Evolutionary conservation across 2,113 vertebrate species (phyloP), one percentile per base, ranked within the genome.

Genomic region (Salminus brasiliensis): DNA sequence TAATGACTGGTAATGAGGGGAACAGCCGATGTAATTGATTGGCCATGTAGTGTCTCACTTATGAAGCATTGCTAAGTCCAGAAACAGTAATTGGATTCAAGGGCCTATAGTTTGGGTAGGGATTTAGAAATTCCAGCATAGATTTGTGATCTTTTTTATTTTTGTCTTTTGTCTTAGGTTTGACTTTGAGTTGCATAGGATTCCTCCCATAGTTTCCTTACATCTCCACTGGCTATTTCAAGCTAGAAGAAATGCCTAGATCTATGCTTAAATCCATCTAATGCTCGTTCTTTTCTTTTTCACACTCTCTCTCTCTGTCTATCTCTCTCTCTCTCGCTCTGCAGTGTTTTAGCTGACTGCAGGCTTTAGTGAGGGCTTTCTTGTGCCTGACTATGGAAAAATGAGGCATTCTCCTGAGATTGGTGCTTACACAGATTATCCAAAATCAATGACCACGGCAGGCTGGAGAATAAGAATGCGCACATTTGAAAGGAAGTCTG

Each of bases 371-470:
- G 49, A 63, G 74, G 59, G 45, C 60, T 45, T 39, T 71, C 71
- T 71, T 72, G 57, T 75, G 29, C 72, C 78, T 83, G 83, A 53
- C 0, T 0, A 52, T 87, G 81, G 73, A 78, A 84, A 85, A 90
- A 78, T 78, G 79, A 81, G 70, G 77, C 45, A 55, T 87, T 81
- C 72, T 84, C 59, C 60, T 0, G 53, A 68, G 83, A 90, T 90
- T 79, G 52, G 87, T 89, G 80, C 86, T 84, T 87, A 85, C 82
- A 83, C 82, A 88, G 59, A 78, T 81, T 39, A 85, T 88, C 83
- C 72, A 77, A 87, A 89, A 93, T 95, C 90, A 93, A 91, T 92
- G 88, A 63, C 45, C 85, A 75, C 76, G 60, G 72, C 88, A 84
- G 81, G 88, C 80, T 49, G 80, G 87, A 81, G 88, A 86, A 87